Evolutionary conservation across 2,797 vertebrate genomes (phyloP).

Genomic region (Delichon dasypus): DNA sequence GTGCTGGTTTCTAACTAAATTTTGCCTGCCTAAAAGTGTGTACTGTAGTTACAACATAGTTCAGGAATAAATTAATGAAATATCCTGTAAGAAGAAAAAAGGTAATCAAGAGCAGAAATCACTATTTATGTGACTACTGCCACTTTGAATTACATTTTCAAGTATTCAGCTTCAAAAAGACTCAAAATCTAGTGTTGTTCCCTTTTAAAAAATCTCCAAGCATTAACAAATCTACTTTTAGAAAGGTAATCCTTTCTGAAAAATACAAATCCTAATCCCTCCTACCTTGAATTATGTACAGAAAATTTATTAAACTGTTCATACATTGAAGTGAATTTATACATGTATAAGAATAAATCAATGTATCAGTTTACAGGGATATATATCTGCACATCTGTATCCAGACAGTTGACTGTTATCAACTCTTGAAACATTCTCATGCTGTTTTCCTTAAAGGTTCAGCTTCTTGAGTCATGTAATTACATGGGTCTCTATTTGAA

Average conservation of each 20-base stretch:
- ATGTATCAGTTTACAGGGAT: not conserved
- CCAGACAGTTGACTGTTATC: not conserved
- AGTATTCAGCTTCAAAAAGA: not conserved
- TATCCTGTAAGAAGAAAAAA: not conserved
- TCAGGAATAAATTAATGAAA: not conserved
- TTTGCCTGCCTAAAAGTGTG: not conserved
- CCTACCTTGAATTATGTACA: not conserved
- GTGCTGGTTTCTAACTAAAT: not conserved
- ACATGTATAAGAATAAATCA: not conserved
- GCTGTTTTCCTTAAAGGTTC: not conserved
- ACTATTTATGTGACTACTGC: not conserved
- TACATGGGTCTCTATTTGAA: not conserved
- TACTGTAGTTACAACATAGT: not conserved
- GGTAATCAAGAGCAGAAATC: not conserved
- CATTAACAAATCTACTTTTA: slow-evolving; percentile 5
- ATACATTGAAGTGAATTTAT: not conserved
- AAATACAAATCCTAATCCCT: not conserved
- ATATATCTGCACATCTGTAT: not conserved
- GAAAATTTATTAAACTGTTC: not conserved
- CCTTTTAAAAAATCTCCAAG: not conserved
- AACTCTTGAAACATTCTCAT: not conserved
- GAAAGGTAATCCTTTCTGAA: slow-evolving; percentile 19
- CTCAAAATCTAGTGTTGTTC: not conserved
- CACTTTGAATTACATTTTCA: not conserved
- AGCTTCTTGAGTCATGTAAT: not conserved